Evolutionary conservation across 1,140 invertebrate species (phyloP).

Genomic region (Pemphigus obesinymphae): DNA sequence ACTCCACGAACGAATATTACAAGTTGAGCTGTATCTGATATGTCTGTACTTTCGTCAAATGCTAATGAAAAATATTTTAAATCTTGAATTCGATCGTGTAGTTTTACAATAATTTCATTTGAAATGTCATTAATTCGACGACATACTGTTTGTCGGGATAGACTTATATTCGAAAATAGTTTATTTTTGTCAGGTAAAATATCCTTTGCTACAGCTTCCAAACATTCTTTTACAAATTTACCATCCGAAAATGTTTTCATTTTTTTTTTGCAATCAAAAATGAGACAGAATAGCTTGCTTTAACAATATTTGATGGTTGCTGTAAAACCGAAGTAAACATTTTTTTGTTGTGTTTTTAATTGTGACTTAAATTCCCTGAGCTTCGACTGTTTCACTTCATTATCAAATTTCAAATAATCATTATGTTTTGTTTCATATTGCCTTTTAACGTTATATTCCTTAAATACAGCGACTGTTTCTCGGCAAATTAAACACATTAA

Average conservation of each 20-base stretch:
- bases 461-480: no score
- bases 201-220: background rate
- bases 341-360: background rate
- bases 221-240: background rate
- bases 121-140: background rate
- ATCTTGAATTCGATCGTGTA: background rate
- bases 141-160: background rate
- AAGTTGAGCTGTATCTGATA: background rate
- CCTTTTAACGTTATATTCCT: background rate
- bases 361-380: background rate
- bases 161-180: background rate
- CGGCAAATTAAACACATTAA: no score
- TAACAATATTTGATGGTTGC: background rate
- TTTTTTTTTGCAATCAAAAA: background rate
- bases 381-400: no score
- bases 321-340: background rate
- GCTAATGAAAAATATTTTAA: background rate
- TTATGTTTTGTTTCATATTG: background rate
- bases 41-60: no score
- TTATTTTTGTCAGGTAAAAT: background rate
- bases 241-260: background rate
- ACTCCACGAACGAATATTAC: background rate
- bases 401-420: background rate
- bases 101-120: background rate
- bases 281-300: background rate